Base-by-base conservation (phyloP, 1,140 invertebrate species). In the Cydia strobilella region DNA sequence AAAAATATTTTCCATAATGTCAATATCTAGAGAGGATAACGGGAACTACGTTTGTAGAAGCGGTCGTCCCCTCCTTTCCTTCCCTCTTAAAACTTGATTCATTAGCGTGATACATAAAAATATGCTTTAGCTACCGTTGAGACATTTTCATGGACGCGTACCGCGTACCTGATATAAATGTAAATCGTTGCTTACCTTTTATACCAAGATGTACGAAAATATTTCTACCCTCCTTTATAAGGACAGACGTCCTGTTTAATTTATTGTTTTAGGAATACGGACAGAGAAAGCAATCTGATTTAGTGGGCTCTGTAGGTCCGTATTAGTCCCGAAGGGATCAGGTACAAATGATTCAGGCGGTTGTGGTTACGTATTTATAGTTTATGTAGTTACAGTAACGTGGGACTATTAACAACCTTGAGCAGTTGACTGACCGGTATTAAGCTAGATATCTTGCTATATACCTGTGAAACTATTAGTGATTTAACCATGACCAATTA, bases 251-350 rank as follows among this genome's bases (percentile, higher is more conserved):
- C 31, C 15, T 69, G 65, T 39, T 69, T 69, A 69, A 69, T 69
- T 69, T 69, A 42, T 69, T 69, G 65, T 69, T 69, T 39, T 39
- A 69, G 54, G 35, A 69, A 35, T 42, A 69, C 31, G 65, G 65
- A 42, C 65, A 69, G 65, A 69, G 35, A 69, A 69, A 69, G 65
- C 65, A 69, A 69, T 69, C 65, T 39, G 65, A 69, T 69, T 69
- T 69, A 69, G 65, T 69, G 31, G 15, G 65, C 27, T 69, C n/a
- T 69, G 65, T 39, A 35, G 35, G 31, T 69, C 65, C 65, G 65
- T 20, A 69, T 69, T 18, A 69, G 0, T 69, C 65, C 65, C 65
- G 15, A 10, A 31, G 31, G 65, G n/a, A 35, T 23, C 27, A 69
- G 65, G 65, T 69, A 69, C 31, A 69, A 69, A 69, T 69, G 65